Evolutionary conservation across 1,140 invertebrate species (phyloP), one percentile per base, ranked within the genome.

Genomic region (Drosophila seguyi): DNA sequence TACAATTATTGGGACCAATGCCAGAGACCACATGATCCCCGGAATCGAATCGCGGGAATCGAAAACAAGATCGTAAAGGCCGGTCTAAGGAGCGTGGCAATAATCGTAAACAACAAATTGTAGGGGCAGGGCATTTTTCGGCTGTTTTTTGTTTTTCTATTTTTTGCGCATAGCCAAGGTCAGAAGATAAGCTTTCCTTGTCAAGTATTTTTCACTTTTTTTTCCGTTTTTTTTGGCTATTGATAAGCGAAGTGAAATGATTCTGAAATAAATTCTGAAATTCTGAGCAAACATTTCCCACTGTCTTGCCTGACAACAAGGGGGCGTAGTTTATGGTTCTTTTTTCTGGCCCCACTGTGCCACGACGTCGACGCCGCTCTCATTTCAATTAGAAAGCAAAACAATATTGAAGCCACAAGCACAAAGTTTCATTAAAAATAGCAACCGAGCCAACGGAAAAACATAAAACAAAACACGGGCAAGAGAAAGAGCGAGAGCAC

Each of bases 31-130:
- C 60, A 66, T 87, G 72, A 76, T 63, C 58, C 18, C 18, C 50
- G 18, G 31, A 53, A 53, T 36, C 31, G 50, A 63, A 67, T 69
- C 18, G 31, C n/a, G n/a, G 25, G 61, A 75, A 72, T 87, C 67
- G 60, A 63, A 69, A 88, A 87, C 85, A 83, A 87, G 81, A 83
- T 80, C 71, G 83, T 88, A 87, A 88, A 86, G 47, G 36, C 36
- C 52, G 16, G 14, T 20, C 38, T 34, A 39, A 58, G 65, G 39
- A 65, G 53, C 71, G 53, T 76, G 73, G 56, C 63, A 68, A 76
- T 76, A 76, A 77, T 77, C 75, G 50, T 78, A 78, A 78, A 78
- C 75, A 78, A 68, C 75, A 41, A 76, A 67, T 57, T 47, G 18
- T 67, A 52, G 74, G 62, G 60, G 36, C 61, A 67, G 41, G 59